These are phyloP conservation scores for Agelaius tricolor DNA, from an alignment of 2,113 vertebrate genomes.

Conservation along the genomic window DNA sequence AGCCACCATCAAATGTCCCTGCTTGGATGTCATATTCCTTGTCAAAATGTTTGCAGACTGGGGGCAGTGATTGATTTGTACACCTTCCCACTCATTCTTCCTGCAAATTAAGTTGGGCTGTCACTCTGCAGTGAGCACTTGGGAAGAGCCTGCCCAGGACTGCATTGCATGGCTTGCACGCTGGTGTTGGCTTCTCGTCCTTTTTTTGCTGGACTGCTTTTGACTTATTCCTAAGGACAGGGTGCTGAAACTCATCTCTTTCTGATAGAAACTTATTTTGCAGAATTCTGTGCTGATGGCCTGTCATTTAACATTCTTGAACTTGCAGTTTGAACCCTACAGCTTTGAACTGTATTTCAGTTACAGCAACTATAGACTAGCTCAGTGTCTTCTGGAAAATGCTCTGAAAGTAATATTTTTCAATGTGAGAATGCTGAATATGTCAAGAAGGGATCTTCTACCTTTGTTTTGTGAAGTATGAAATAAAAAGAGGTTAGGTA, in stretches of 20 bases:
- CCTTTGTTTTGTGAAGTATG: neutral
- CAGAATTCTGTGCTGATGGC: neutral
- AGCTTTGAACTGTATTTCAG: neutral
- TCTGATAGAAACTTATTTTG: neutral
- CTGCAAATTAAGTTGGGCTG: neutral
- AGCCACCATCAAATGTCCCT: neutral
- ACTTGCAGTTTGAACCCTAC: neutral
- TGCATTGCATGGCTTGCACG: neutral
- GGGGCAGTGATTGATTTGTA: neutral
- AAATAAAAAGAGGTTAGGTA: neutral
- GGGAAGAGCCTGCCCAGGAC: neutral
- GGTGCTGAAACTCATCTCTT: neutral
- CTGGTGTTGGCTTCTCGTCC: neutral
- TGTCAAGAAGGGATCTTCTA: neutral
- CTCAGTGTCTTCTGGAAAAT: neutral
- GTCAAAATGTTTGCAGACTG: neutral
- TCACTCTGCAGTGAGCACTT: neutral
- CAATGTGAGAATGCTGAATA: neutral
- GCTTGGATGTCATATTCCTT: neutral
- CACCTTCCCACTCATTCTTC: neutral
- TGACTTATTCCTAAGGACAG: neutral
- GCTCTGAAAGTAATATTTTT: neutral
- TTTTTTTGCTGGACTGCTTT: neutral
- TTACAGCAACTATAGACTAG: neutral
- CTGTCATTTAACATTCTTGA: neutral